Percentiles rank a stretch among this genome's conserved stretches.
Conservation (phyloP, 2,888 invertebrate genomes). For the Lissonota sp. region DNA sequence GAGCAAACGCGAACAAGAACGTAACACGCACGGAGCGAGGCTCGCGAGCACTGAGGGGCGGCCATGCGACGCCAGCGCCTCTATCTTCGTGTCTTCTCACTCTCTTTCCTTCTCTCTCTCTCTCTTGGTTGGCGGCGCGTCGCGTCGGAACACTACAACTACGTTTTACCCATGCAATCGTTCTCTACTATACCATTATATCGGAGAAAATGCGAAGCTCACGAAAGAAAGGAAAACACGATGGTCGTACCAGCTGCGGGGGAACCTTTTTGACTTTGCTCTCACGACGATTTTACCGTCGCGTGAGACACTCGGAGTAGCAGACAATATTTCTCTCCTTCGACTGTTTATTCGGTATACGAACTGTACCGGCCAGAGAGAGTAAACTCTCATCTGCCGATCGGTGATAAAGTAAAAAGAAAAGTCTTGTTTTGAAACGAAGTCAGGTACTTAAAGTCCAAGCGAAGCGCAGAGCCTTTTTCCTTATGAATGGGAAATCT, state of each 20-base stretch:
- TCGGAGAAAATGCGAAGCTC: neutral
- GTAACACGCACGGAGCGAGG: slow-evolving; percentile 81
- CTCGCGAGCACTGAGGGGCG: slow-evolving; percentile 80
- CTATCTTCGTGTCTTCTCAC: slow-evolving; percentile 63
- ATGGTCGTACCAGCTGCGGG: slow-evolving; percentile 62
- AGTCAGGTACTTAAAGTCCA: too few relatives aligned
- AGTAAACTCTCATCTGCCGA: too few relatives aligned
- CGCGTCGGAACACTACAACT: slow-evolving; percentile 40
- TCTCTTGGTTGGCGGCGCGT: slow-evolving; percentile 13
- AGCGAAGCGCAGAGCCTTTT: too few relatives aligned
- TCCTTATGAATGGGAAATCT: too few relatives aligned
- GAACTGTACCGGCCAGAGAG: too few relatives aligned
- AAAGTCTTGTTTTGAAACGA: too few relatives aligned
- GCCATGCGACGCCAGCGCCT: slow-evolving; percentile 79
- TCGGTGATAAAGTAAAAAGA: too few relatives aligned
- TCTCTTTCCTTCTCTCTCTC: neutral
- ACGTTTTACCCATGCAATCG: neutral
- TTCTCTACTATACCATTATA: neutral
- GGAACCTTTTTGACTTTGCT: slow-evolving; percentile 43
- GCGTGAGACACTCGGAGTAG: neutral
- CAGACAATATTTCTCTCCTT: neutral
- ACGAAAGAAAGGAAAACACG: slow-evolving; percentile 64
- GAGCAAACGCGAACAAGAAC: slow-evolving; percentile 67
- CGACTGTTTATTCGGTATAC: too few relatives aligned
- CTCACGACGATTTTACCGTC: slow-evolving; percentile 12